Percentiles rank a stretch among this genome's conserved stretches.
phyloP scores from a whole-genome alignment of 1,140 invertebrate genomes.

The Brachionus paranguensis region DNA sequence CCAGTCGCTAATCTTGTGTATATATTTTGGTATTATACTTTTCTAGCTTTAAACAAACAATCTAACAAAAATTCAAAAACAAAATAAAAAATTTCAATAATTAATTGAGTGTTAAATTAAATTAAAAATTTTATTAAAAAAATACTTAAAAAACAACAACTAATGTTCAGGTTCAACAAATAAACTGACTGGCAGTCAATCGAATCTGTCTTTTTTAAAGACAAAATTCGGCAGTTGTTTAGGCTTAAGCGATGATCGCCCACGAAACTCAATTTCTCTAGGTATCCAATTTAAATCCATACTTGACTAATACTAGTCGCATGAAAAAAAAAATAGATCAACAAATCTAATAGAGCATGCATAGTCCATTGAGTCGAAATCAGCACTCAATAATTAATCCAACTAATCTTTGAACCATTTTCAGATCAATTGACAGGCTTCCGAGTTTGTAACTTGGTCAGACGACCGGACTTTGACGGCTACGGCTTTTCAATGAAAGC shows the following conservation, averaged over 20 bases:
- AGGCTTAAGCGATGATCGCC: background rate
- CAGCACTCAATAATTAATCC: background rate
- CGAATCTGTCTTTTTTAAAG: slow-evolving; percentile 31
- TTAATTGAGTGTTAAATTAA: background rate
- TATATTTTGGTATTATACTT: no score
- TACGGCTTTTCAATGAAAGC: slow-evolving; percentile 20
- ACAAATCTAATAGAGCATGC: background rate
- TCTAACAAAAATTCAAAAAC: no score
- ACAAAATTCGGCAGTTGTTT: slow-evolving; percentile 39
- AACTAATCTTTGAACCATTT: background rate
- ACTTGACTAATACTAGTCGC: background rate
- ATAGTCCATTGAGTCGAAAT: background rate
- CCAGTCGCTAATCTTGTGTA: no score
- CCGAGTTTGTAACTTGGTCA: slow-evolving; percentile 13
- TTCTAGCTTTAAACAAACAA: no score
- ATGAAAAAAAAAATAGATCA: background rate
- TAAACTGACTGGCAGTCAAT: slow-evolving; percentile 33
- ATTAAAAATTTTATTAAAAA: background rate
- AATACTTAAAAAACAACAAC: background rate
- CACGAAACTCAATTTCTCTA: background rate
- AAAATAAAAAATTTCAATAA: background rate
- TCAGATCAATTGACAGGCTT: background rate
- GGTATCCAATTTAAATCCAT: background rate
- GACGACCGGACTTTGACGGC: slow-evolving; percentile 28
- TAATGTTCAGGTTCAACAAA: background rate